Evolutionary conservation across 23 tunicate genomes (phyloP).

Genomic region (Corella eumyota): DNA sequence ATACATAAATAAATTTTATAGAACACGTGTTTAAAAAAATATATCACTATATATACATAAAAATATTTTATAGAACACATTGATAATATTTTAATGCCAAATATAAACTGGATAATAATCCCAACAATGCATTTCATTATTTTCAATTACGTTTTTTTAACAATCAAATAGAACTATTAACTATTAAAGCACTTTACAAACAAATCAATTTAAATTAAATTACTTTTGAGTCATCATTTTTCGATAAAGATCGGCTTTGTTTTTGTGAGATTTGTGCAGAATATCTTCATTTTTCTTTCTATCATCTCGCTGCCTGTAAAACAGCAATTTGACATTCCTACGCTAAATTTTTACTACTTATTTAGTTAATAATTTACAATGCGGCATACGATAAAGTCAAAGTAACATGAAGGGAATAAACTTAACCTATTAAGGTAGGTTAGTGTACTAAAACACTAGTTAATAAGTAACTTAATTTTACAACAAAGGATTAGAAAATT

Average conservation of each 20-base stretch:
- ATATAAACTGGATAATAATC: neutral
- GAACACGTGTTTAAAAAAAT: too few species aligned
- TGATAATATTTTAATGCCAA: neutral
- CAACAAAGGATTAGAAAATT: neutral
- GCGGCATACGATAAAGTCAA: too few species aligned
- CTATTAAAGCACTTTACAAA: too few species aligned
- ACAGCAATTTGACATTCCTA: too few species aligned
- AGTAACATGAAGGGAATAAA: neutral
- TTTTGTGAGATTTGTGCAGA: conserved; percentile 52
- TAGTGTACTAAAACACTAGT: neutral
- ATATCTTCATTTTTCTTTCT: conserved; percentile 53
- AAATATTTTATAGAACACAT: neutral
- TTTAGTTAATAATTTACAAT: too few species aligned
- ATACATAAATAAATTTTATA: neutral
- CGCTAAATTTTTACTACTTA: too few species aligned
- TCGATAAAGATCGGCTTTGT: conserved; percentile 54
- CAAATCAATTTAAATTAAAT: neutral
- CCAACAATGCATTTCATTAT: too few species aligned
- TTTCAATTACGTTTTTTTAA: too few species aligned
- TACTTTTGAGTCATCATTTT: conserved; percentile 61
- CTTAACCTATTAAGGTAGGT: neutral
- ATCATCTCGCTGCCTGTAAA: conserved; percentile 62
- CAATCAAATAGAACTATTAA: too few species aligned
- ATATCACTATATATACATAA: neutral
- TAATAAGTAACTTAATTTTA: neutral